Base-by-base conservation (phyloP, 2,113 vertebrate genomes). In the cattle (Bos taurus) region DNA sequence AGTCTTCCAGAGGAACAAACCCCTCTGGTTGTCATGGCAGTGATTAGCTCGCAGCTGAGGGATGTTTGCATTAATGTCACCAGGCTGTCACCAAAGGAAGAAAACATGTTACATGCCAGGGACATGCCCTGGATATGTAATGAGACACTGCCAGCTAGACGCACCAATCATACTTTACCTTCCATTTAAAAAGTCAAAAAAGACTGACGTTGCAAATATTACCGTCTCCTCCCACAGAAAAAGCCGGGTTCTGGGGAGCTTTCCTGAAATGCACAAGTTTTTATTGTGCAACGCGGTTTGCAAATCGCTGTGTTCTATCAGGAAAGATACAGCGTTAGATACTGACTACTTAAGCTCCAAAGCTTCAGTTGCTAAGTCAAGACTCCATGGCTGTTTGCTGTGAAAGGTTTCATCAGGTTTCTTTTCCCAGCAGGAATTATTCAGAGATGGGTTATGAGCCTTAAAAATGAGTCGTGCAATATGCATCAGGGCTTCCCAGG, bases 61-160 rank as follows among this genome's bases (percentile, higher is more conserved):
- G 56, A 85, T 9, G 50, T 14, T 59, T 9, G 26, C 5, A 7
- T 5, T 4, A 23, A 43, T 21, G 85, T 56, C 14, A 16, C 52
- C 16, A 52, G 15, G 4, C 43, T 46, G 40, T 30, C 16, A 10
- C 11, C 6, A 1, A 48, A 6, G 25, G 2, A 56, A 6, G 1
- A 21, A 17, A 9, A n/a, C 48, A 9, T 5, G 48, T 71, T 6
- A 25, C 15, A 17, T 3, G 46, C 50, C 13, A 26, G 3, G 1
- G 6, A 46, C 9, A 4, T 2, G 8, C 28, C 36, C 78, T 48
- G n/a, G 17, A 5, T 43, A 9, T 4, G 12, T 36, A 33, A 77
- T 0, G 25, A 33, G 19, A 36, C 16, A 1, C 5, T 1, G 23
- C 81, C 21, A 23, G n/a, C 59, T 3, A 40, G 2, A 17, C 5